phyloP scores from a whole-genome alignment of 1,140 invertebrate genomes.

The Monochamus saltuarius region DNA sequence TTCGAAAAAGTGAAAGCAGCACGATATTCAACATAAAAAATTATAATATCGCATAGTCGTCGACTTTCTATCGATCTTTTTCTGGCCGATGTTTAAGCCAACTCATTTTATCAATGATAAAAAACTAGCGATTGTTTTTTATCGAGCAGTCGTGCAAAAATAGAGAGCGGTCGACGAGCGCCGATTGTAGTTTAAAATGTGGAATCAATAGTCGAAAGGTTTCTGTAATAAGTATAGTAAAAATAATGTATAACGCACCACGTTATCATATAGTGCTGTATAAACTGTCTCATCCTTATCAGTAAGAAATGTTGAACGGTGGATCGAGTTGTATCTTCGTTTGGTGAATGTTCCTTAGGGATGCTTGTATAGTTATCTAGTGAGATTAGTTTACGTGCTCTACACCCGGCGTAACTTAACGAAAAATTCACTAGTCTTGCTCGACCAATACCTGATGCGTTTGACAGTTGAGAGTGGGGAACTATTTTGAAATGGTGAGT shows the following conservation, averaged over 20 bases:
- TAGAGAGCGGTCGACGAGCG: not conserved
- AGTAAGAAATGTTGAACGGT: conserved; percentile 3
- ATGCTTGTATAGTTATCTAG: not conserved
- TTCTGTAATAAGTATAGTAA: conserved; percentile 3
- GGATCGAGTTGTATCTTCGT: conserved; percentile 3
- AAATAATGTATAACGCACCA: conserved; percentile 1
- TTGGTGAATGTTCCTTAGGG: conserved; percentile 2
- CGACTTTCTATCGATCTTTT: too few relatives aligned
- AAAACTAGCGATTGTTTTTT: conserved; percentile 5
- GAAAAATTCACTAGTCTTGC: not conserved
- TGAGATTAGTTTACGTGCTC: too few relatives aligned
- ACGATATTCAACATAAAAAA: too few relatives aligned
- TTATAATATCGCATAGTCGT: too few relatives aligned
- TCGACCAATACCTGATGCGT: conserved; percentile 1
- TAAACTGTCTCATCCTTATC: conserved; percentile 13
- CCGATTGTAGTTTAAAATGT: not conserved
- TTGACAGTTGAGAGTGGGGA: not conserved
- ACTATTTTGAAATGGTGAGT: conserved; percentile 11
- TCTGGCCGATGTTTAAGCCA: too few relatives aligned
- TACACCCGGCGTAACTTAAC: too few relatives aligned
- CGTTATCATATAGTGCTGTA: conserved; percentile 9
- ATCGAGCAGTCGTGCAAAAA: conserved; percentile 7
- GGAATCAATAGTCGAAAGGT: conserved; percentile 5
- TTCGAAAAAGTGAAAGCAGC: too few relatives aligned
- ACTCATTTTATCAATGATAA: conserved; percentile 11